Evolutionary conservation across 2,113 vertebrate genomes (phyloP).

Genomic region (Misgurnus anguillicaudatus): DNA sequence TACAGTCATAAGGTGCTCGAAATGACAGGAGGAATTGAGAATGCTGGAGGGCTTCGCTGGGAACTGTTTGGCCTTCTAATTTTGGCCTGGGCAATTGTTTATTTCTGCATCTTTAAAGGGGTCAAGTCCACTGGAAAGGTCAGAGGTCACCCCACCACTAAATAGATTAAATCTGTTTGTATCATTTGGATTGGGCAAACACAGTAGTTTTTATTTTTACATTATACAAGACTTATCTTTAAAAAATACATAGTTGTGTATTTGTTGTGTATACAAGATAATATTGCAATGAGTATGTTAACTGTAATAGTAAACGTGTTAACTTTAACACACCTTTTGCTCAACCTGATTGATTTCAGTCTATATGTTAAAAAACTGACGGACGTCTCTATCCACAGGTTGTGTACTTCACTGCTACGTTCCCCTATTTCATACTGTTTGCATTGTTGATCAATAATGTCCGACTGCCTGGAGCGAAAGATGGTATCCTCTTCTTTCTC

Average conservation of each 20-base stretch:
- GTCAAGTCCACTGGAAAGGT: slow-evolving; percentile 78
- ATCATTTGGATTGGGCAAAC: neutral
- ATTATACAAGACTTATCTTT: neutral
- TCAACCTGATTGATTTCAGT: neutral
- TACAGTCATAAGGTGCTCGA: slow-evolving; percentile 68
- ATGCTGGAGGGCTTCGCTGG: slow-evolving; percentile 69
- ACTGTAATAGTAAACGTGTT: neutral
- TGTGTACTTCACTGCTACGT: slow-evolving; percentile 76
- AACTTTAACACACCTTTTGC: neutral
- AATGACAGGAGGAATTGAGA: slow-evolving; percentile 69
- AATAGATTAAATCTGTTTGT: neutral
- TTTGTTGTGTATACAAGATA: neutral
- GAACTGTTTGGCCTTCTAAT: slow-evolving; percentile 73
- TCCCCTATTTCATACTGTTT: slow-evolving; percentile 75
- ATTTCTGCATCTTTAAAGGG: slow-evolving; percentile 79
- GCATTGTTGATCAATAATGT: slow-evolving; percentile 76
- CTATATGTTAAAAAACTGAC: neutral
- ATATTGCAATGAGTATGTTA: neutral
- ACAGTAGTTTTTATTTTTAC: neutral
- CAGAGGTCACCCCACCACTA: slow-evolving; percentile 1
- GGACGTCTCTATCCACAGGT: slow-evolving; percentile 59
- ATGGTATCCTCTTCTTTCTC: slow-evolving; percentile 73
- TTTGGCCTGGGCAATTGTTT: slow-evolving; percentile 70
- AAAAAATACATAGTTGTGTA: neutral
- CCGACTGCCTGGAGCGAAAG: slow-evolving; percentile 73